Percentiles rank a stretch among this genome's conserved stretches.
phyloP scores from a whole-genome alignment of 2,888 invertebrate species.

The Epirrhoe alternata region DNA sequence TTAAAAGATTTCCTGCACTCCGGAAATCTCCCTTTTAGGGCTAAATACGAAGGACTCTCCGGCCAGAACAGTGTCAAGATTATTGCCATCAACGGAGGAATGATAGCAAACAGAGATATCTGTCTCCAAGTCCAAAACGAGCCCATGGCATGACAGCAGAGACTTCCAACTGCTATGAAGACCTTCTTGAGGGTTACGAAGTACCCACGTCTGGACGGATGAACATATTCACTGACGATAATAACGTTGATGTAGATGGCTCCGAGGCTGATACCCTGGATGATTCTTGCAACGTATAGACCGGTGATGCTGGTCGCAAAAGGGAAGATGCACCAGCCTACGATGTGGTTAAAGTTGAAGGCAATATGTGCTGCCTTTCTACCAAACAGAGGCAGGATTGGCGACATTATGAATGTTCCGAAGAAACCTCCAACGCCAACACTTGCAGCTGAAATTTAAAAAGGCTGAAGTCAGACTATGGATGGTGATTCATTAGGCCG shows the following conservation, averaged over 20 bases:
- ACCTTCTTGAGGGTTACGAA: conserved; percentile 54
- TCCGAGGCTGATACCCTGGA: conserved; percentile 54
- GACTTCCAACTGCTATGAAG: conserved; percentile 44
- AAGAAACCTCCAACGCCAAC: conserved; percentile 53
- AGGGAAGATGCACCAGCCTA: conserved; percentile 54
- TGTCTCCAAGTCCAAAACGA: conserved; percentile 55
- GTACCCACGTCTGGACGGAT: conserved; percentile 55
- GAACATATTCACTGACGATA: conserved; percentile 53
- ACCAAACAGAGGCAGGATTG: conserved; percentile 54
- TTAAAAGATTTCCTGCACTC: conserved; percentile 53
- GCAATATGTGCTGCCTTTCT: conserved; percentile 49
- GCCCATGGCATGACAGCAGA: conserved; percentile 53
- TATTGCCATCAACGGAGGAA: conserved; percentile 36
- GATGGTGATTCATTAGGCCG: too few species aligned
- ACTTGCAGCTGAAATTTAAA: conserved; percentile 48
- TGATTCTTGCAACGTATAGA: conserved; percentile 50
- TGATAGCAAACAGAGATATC: conserved; percentile 46
- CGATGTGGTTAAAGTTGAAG: conserved; percentile 37
- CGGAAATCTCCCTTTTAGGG: conserved; percentile 53
- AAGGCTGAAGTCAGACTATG: too few species aligned
- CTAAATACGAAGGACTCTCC: conserved; percentile 59
- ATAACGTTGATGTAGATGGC: conserved; percentile 50
- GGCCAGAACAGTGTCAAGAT: conserved; percentile 53
- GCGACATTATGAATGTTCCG: conserved; percentile 52
- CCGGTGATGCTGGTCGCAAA: conserved; percentile 46